phyloP scores from a whole-genome alignment of 2,113 vertebrate species.

The Gracilinanus agilis region DNA sequence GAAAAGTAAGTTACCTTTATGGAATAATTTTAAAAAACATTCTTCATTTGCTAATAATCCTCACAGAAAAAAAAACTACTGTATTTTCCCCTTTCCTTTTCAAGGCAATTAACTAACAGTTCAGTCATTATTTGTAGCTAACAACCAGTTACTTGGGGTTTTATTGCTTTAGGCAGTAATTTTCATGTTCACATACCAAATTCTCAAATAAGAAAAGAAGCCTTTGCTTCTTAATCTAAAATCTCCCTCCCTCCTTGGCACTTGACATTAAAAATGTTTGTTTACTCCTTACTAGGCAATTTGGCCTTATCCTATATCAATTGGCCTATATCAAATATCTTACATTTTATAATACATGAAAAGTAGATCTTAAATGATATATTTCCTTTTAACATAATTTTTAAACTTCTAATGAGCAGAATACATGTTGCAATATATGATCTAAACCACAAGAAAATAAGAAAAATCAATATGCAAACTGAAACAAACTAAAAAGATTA shows the following conservation, averaged over 20 bases:
- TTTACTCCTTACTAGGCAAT: not conserved
- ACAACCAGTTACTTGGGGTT: not conserved
- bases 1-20: conserved; percentile 29
- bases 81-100: not conserved
- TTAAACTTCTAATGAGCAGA: not conserved
- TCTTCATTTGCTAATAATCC: conserved; percentile 25
- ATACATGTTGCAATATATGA: not conserved
- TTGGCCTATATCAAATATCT: not conserved
- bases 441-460: too few relatives aligned
- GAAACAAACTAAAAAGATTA: not conserved
- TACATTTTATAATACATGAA: not conserved
- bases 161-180: not conserved
- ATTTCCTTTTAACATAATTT: not conserved
- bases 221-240: not conserved
- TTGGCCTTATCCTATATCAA: not conserved
- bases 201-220: conserved; percentile 3
- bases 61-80: conserved; percentile 19
- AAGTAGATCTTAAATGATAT: not conserved
- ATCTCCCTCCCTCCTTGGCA: not conserved
- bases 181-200: not conserved
- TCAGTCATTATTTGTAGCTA: not conserved
- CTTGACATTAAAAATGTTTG: not conserved
- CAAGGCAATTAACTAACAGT: not conserved
- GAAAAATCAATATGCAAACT: not conserved
- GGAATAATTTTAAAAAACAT: not conserved